Base-by-base conservation (phyloP, 2,888 invertebrate genomes). In the Gnatocerus cornutus region DNA sequence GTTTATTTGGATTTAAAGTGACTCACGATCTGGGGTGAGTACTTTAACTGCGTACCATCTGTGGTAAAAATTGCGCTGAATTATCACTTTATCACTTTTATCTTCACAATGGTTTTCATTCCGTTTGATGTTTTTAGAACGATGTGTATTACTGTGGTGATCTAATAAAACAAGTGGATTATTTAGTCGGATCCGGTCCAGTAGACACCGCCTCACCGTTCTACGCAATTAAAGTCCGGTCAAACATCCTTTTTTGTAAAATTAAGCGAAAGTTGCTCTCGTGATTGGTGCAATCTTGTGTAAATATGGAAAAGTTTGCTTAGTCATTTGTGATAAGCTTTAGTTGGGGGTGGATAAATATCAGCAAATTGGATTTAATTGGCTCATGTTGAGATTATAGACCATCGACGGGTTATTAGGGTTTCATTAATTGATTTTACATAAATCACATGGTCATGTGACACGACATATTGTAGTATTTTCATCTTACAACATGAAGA, bases 161-260 rank as follows among this genome's bases (percentile, higher is more conserved):
- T 65, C 55, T 65, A 65, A 65, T 56, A 45, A 65, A 56, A 58
- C 67, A 59, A 67, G 67, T 67, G 67, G 50, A 14, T 67, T 45
- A 68, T 63, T 63, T 62, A 16, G 50, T 1, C 9, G 63, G 63
- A 68, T 68, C 58, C 58, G 68, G 63, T 68, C 63, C 68, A 68
- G 68, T 29, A 37, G 59, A 16, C 66, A 61, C 61, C 61, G 62
- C 68, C 68, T 68, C 56, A 39, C 9, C 10, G 6, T 39, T 29
- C 14, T 46, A 8, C 33, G 30, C 21, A 33, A 43, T 33, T 29
- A 45, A 21, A 50, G 12, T 43, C n/a, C 14, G 12, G 45, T 41
- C 12, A 30, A 2, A 43, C 59, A 52, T 45, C 52, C 37, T 61
- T 21, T 56, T 66, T 46, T 58, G 37, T 56, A 29, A 59, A 46